Percentiles rank a stretch among this genome's conserved stretches.
phyloP scores from a whole-genome alignment of 2,888 invertebrate genomes.

The Parnassius smintheus region DNA sequence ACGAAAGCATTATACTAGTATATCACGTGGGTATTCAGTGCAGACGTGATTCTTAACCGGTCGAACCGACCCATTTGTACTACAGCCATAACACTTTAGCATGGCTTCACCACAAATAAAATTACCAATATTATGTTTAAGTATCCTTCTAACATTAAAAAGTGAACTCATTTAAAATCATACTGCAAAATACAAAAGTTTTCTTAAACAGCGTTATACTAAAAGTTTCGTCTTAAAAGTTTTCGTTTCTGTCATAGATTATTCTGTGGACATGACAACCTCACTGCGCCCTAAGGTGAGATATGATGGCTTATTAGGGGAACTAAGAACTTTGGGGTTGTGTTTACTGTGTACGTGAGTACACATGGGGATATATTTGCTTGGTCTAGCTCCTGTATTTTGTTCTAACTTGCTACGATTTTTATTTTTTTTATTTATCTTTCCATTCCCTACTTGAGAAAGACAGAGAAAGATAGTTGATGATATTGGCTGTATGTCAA shows the following conservation, averaged over 20 bases:
- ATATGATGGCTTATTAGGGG: conserved; percentile 76
- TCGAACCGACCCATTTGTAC: too few relatives aligned
- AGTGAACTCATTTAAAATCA: too few relatives aligned
- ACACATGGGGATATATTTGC: conserved; percentile 69
- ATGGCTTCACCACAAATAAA: too few relatives aligned
- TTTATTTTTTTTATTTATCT: conserved; percentile 42
- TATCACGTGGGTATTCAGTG: too few relatives aligned
- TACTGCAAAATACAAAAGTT: too few relatives aligned
- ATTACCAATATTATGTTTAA: too few relatives aligned
- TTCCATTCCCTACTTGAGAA: conserved; percentile 34
- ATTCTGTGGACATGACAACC: conserved; percentile 48
- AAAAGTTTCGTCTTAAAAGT: too few relatives aligned
- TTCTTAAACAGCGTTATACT: too few relatives aligned
- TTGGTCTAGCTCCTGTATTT: conserved; percentile 50
- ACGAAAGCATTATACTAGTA: too few relatives aligned
- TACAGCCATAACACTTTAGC: too few relatives aligned
- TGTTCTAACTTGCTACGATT: conserved; percentile 33
- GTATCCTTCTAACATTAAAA: too few relatives aligned
- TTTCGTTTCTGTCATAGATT: conserved; percentile 13
- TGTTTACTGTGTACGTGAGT: conserved; percentile 58
- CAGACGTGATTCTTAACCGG: too few relatives aligned
- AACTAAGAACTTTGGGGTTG: conserved; percentile 77
- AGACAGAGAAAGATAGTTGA: conserved; percentile 43
- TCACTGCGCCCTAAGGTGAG: conserved; percentile 69
- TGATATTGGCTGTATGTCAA: conserved; percentile 49